These are phyloP conservation scores for Mastomys coucha DNA, from an alignment of 2,113 vertebrate genomes.

Conservation along the genomic window DNA sequence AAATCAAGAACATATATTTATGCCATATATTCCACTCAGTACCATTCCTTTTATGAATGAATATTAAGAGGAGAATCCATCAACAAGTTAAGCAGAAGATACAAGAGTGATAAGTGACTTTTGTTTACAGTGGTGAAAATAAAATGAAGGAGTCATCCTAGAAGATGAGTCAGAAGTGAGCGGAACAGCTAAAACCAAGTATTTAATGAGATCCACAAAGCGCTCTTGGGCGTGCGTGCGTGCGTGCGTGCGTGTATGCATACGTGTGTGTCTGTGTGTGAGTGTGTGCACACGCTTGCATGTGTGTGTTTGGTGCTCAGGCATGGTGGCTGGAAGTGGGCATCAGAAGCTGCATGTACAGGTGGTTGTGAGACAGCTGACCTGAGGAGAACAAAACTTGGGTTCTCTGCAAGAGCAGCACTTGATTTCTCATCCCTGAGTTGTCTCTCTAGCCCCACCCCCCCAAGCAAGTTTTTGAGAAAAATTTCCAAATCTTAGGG, in stretches of 20 bases:
- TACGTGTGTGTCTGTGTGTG: not conserved
- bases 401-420: not conserved
- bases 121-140: not conserved
- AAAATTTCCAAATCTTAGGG: constrained; percentile 49
- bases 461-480: not conserved
- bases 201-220: not conserved
- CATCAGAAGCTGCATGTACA: not conserved
- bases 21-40: not conserved
- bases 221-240: too few relatives aligned
- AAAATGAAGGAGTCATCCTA: not conserved
- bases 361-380: not conserved
- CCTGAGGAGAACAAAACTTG: not conserved
- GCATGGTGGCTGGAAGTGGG: too few relatives aligned
- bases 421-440: not conserved
- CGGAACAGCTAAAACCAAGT: not conserved
- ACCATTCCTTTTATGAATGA: constrained; percentile 7
- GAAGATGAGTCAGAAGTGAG: not conserved
- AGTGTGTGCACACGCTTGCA: not conserved
- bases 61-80: constrained; percentile 2
- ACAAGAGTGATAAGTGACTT: not conserved
- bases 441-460: not conserved
- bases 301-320: not conserved
- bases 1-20: not conserved
- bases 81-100: not conserved
- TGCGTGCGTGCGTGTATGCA: too few relatives aligned